Evolutionary conservation across 2,113 vertebrate species (phyloP), one percentile per base, ranked within the genome.

Genomic region (Emydocephalus ijimae): DNA sequence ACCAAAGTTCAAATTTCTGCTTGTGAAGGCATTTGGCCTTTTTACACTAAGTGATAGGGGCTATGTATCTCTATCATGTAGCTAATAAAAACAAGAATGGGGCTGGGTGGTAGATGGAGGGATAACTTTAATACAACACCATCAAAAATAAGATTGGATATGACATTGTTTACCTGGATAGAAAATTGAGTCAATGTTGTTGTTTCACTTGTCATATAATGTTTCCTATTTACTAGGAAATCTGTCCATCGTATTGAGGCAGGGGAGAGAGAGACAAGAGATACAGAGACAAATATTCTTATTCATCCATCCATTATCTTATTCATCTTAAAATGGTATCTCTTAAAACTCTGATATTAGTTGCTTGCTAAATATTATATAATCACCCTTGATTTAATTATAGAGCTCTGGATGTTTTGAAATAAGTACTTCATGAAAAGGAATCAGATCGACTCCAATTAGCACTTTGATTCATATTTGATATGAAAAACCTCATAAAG

Each of bases 31-130:
- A 48, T 85, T 92, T 7, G 64, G 91, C 50, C 87, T 34, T 90
- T 96, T 94, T 95, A 94, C 90, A 43, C 29, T 92, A 90, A 96
- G 96, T 91, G 45, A 97, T 97, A 74, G 1, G 6, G 5, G 2
- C 14, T 74, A 74, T 8, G 5, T 39, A 81, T 81, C n/a, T 39
- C 69, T 39, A 81, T 20, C 69, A 81, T 1, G 5, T 39, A n/a
- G 69, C 34, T 81, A 81, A 81, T 81, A 81, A 81, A 81, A 81
- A 8, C n/a, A 74, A 81, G 61, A 69, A 69, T n/a, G 57, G 7
- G 56, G 56, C 1, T 56, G 20, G 5, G 2, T 24, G 3, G 21
- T 23, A 2, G 0, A n/a, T 4, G 29, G 61, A 14, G 29, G 61
- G 29, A n/a, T 69, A 69, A n/a, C 4, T 69, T 69, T 69, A 69